phyloP scores from a whole-genome alignment of 2,113 vertebrate genomes.

The Capra hircus region DNA sequence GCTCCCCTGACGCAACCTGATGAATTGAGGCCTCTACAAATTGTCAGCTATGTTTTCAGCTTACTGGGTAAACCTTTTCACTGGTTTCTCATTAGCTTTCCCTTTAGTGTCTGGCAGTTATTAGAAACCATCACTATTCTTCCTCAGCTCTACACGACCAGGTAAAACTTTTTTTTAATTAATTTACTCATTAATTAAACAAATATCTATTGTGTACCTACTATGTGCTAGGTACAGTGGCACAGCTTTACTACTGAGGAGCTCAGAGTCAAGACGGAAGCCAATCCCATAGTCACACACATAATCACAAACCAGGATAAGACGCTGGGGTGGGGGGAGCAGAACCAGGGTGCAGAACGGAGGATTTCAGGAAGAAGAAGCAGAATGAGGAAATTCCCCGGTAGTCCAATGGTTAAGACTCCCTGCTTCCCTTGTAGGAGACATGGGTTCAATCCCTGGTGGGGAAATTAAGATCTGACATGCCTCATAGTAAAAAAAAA shows the following conservation, averaged over 20 bases:
- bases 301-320: background rate
- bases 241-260: background rate
- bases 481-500: background rate
- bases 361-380: conserved; percentile 23
- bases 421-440: background rate
- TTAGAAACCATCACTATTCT: background rate
- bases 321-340: background rate
- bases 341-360: background rate
- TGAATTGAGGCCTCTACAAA: background rate
- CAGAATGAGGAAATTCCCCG: background rate
- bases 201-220: background rate
- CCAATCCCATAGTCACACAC: background rate
- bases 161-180: background rate
- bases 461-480: background rate
- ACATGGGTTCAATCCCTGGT: background rate
- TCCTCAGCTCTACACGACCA: background rate
- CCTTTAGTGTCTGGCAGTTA: background rate
- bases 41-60: background rate
- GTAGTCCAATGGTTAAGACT: background rate
- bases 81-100: background rate
- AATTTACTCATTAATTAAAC: background rate
- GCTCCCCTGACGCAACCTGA: background rate
- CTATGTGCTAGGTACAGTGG: background rate
- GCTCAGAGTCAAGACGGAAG: background rate
- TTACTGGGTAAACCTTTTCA: background rate